A percentile compares a stretch with the other conserved stretches of the same genome.
Evolutionary conservation across 2,797 vertebrate species (phyloP).

Genomic region (Sebastiscus albofasciatus): DNA sequence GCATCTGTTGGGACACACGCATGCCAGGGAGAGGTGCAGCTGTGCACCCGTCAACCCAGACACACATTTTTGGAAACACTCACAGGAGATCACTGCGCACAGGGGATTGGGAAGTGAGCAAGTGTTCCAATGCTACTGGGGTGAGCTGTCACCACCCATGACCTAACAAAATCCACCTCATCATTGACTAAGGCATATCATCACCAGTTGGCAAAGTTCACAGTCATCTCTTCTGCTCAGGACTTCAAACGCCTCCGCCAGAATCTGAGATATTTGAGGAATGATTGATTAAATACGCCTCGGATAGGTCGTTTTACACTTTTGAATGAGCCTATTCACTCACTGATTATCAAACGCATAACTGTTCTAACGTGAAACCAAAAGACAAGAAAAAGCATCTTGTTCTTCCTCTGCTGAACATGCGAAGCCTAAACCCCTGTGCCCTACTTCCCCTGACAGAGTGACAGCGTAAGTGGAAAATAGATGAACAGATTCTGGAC

Average conservation of each 20-base stretch:
- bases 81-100: conserved; percentile 25
- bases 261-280: conserved; percentile 16
- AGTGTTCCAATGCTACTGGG: conserved; percentile 45
- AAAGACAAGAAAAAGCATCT: conserved; percentile 4
- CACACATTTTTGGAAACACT: conserved; percentile 31
- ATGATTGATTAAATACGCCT: conserved; percentile 30
- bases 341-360: background rate
- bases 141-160: conserved; percentile 62
- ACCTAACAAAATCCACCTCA: conserved; percentile 58
- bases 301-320: background rate
- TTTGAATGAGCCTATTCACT: conserved; percentile 6
- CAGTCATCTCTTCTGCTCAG: conserved; percentile 13
- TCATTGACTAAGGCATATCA: conserved; percentile 30
- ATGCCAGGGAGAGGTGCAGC: conserved; percentile 58
- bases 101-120: conserved; percentile 24
- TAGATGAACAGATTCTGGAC: conserved; percentile 13
- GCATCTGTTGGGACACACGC: conserved; percentile 60
- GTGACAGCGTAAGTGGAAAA: conserved; percentile 11
- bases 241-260: conserved; percentile 41
- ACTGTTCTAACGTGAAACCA: conserved; percentile 21
- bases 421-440: background rate
- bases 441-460: background rate
- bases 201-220: conserved; percentile 45
- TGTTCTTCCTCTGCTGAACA: conserved; percentile 20
- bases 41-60: conserved; percentile 52